A percentile compares a stretch with the other conserved stretches of the same genome.
Evolutionary conservation across 1,140 invertebrate species (phyloP).

Genomic region (Macrostomum lignano): DNA sequence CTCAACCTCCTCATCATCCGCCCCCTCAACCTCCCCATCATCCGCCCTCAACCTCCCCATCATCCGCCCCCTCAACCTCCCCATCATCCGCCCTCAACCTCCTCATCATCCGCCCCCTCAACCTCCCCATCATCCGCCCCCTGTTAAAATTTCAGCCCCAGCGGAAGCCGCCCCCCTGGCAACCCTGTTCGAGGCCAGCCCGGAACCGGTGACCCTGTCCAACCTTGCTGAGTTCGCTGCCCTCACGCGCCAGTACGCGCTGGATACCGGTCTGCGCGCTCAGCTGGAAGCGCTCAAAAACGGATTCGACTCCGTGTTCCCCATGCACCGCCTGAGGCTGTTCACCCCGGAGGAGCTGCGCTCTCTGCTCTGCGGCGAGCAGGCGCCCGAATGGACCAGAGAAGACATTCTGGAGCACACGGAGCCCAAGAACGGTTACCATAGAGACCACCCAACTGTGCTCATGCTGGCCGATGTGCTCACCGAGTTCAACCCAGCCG

Average conservation of each 20-base stretch:
- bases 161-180: too few species aligned
- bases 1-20: too few species aligned
- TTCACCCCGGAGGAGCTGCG: constrained; percentile 47
- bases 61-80: too few species aligned
- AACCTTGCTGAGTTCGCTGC: constrained; percentile 77
- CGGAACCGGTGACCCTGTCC: constrained; percentile 38
- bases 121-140: too few species aligned
- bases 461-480: constrained; percentile 78
- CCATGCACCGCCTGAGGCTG: constrained; percentile 59
- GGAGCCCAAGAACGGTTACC: constrained; percentile 89
- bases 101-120: too few species aligned
- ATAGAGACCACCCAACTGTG: constrained; percentile 75
- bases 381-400: constrained; percentile 69
- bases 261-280: constrained; percentile 54
- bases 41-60: too few species aligned
- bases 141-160: too few species aligned
- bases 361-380: constrained; percentile 57
- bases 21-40: too few species aligned
- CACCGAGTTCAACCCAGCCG: constrained; percentile 50
- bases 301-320: constrained; percentile 74
- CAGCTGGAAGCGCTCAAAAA: constrained; percentile 57
- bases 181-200: too few species aligned
- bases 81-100: too few species aligned
- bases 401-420: constrained; percentile 87
- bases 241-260: constrained; percentile 48